A percentile compares a stretch with the other conserved stretches of the same genome.
phyloP scores from a whole-genome alignment of 2,888 invertebrate species.

The Ophraella communa region DNA sequence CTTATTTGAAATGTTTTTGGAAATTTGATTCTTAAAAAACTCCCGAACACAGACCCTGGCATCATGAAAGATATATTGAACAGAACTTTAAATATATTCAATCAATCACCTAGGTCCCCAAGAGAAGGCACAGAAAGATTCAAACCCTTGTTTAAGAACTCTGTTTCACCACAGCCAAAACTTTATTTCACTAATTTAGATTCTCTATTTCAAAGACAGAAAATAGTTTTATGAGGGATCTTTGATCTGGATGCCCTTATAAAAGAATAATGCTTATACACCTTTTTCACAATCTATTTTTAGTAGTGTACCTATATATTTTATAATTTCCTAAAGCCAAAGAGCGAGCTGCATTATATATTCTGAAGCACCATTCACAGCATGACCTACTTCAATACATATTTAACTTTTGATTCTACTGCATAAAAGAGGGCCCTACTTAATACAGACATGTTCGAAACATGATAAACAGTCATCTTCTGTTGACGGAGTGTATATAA shows the following conservation, averaged over 20 bases:
- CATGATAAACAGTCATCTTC: slow-evolving; percentile 21
- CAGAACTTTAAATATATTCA: no score
- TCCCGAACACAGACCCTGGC: no score
- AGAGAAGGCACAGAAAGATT: no score
- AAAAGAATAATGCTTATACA: neutral
- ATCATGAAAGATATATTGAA: no score
- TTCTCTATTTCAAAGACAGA: no score
- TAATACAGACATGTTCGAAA: slow-evolving; percentile 20
- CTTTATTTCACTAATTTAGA: no score
- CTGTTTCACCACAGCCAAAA: no score
- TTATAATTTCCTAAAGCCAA: neutral
- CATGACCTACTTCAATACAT: slow-evolving; percentile 31
- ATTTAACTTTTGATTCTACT: slow-evolving; percentile 30
- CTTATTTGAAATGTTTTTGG: no score
- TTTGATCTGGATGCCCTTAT: neutral
- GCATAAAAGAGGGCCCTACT: slow-evolving; percentile 17
- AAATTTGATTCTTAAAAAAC: no score
- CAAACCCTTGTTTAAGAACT: no score
- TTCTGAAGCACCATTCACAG: slow-evolving; percentile 15
- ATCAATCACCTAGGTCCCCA: no score
- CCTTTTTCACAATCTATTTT: slow-evolving; percentile 2
- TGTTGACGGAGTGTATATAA: slow-evolving; percentile 23
- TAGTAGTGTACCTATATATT: neutral
- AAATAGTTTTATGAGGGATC: neutral
- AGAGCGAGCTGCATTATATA: neutral